A percentile compares a stretch with the other conserved stretches of the same genome.
Conservation (phyloP, 1,140 invertebrate species). For the Diplogasteroides magnus region DNA sequence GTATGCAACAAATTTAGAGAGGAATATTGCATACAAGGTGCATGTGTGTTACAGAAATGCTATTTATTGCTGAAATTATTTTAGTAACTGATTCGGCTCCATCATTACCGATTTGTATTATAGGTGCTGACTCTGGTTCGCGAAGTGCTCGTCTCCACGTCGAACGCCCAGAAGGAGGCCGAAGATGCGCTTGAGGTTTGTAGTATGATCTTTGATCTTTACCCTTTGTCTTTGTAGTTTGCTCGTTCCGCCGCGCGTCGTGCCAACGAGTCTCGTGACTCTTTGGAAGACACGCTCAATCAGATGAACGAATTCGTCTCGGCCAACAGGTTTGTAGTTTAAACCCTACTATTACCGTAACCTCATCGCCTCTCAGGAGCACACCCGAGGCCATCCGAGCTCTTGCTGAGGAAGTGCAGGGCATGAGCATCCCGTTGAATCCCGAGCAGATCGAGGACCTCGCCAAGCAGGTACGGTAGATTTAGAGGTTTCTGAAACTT, state of each 20-base stretch:
- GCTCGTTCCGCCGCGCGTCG: constrained; percentile 29
- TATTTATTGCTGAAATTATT: no score
- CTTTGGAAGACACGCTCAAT: constrained; percentile 38
- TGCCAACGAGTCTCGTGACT: constrained; percentile 38
- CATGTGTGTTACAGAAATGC: no score
- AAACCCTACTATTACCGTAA: no score
- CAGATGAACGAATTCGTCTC: constrained; percentile 47
- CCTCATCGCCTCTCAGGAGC: no score
- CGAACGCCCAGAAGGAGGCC: constrained; percentile 33
- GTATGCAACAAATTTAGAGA: background rate
- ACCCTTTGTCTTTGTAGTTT: constrained; percentile 2
- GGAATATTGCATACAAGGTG: no score
- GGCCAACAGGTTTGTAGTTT: no score
- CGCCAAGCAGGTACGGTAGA: constrained; percentile 37
- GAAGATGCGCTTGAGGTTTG: constrained; percentile 23
- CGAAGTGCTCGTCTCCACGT: constrained; percentile 24
- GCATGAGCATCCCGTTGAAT: constrained; percentile 46
- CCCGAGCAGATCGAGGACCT: constrained; percentile 49
- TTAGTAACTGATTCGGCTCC: no score
- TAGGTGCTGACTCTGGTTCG: constrained; percentile 19
- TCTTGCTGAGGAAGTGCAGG: constrained; percentile 46
- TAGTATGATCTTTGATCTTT: constrained; percentile 4
- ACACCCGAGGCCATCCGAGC: constrained; percentile 47
- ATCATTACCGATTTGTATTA: no score
- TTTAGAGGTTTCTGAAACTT: no score